Evolutionary conservation across 2,113 vertebrate genomes (phyloP), one percentile per base, ranked within the genome.

Genomic region (Ictidomys tridecemlineatus): DNA sequence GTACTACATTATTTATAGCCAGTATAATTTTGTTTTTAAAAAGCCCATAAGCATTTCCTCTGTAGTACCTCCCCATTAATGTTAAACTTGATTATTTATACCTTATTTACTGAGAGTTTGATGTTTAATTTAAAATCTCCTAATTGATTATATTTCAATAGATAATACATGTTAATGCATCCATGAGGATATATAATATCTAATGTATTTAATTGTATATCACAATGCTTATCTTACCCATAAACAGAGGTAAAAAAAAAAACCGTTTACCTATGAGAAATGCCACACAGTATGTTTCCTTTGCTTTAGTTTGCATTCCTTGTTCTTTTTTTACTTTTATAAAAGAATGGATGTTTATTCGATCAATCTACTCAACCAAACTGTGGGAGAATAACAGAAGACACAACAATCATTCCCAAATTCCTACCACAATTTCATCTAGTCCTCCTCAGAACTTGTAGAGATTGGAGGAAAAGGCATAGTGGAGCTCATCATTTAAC

Each of bases 51-150:
- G 20, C 56, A 2, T 26, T 72, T 70, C 22, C 9, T 26, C 3
- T 83, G 48, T 61, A 84, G 34, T 42, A 76, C 58, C 28, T 76
- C 18, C 11, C 42, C 17, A 48, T 76, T 63, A 76, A 37, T 53
- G 85, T 76, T 76, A 24, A 76, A 65, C 17, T 91, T 82, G 37
- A n/a, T 85, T 85, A 78, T 85, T 85, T 69, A n/a, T 12, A 77
- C 32, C 17, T 51, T 65, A 63, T 92, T 92, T 63, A 14, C 20
- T 58, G 56, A 24, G n/a, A 65, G 4, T 85, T 77, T 39, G 26
- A 63, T 51, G 28, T 53, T 56, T 69, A 39, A 78, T 69, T 78
- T 93, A 45, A 39, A 51, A 58, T 45, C 34, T 7, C 26, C 28
- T 26, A 67, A 79, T 70, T n/a, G 32, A 51, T 76, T 56, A 45